phyloP scores from a whole-genome alignment of 1,140 invertebrate species.

The Papilio glaucus region DNA sequence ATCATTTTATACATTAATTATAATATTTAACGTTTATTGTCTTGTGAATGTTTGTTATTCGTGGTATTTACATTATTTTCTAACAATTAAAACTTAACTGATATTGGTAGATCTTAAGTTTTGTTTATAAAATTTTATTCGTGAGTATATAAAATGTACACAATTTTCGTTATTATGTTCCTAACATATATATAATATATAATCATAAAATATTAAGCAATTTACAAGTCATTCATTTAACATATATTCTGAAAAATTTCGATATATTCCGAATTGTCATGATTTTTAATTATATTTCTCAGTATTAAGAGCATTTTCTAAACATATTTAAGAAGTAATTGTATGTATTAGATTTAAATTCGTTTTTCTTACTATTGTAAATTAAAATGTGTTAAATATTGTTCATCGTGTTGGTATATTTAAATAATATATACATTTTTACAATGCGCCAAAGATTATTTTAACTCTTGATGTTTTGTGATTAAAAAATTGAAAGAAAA shows the following conservation, averaged over 20 bases:
- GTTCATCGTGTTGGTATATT: not conserved
- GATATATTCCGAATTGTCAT: not conserved
- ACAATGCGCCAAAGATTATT: slow-evolving; percentile 7
- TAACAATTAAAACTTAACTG: not conserved
- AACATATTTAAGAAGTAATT: not conserved
- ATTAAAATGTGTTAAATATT: not conserved
- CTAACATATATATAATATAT: too few relatives aligned
- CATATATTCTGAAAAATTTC: too few relatives aligned
- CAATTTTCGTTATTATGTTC: too few relatives aligned
- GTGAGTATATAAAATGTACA: not conserved
- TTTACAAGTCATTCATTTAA: too few relatives aligned
- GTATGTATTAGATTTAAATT: not conserved
- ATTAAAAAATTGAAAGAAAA: not conserved
- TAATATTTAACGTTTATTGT: too few relatives aligned
- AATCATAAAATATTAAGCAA: too few relatives aligned
- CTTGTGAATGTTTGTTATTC: too few relatives aligned
- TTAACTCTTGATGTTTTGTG: slow-evolving; percentile 6
- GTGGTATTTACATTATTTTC: too few relatives aligned
- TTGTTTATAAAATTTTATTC: not conserved
- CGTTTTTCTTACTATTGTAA: not conserved
- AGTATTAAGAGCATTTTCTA: slow-evolving; percentile 15
- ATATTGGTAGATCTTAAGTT: not conserved
- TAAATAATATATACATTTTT: not conserved
- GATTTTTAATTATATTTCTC: not conserved
- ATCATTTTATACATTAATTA: too few relatives aligned